Percentiles rank a stretch among this genome's conserved stretches.
phyloP scores from a whole-genome alignment of 2,113 vertebrate species.

The Chlamydotis undulata region DNA sequence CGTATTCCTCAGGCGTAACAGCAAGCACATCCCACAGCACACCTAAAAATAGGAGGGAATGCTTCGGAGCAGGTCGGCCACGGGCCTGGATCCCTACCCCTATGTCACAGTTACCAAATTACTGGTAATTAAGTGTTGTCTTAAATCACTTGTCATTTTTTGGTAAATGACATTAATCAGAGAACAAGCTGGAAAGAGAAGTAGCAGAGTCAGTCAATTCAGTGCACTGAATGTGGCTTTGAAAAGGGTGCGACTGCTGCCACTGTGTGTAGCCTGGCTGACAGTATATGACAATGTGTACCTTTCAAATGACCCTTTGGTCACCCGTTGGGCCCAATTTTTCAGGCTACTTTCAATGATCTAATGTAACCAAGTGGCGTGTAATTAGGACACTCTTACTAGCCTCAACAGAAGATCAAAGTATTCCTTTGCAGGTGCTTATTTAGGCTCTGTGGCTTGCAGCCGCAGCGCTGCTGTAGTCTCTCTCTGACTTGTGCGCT shows the following conservation, averaged over 20 bases:
- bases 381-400: not conserved
- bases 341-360: not conserved
- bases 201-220: not conserved
- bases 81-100: not conserved
- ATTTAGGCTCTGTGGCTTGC: not conserved
- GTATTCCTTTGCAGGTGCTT: not conserved
- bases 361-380: not conserved
- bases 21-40: accelerated
- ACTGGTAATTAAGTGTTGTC: not conserved
- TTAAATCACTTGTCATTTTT: not conserved
- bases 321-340: not conserved
- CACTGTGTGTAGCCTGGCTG: not conserved
- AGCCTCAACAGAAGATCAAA: not conserved
- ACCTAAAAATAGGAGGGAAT: not conserved
- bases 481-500: not conserved
- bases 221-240: not conserved
- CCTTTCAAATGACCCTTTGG: not conserved
- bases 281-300: no score
- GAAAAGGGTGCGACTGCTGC: not conserved
- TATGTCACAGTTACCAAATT: not conserved
- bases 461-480: accelerated
- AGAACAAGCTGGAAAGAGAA: not conserved
- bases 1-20: accelerated
- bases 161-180: not conserved
- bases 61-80: not conserved